Percentiles rank a stretch among this genome's conserved stretches.
Evolutionary conservation across 2,113 vertebrate genomes (phyloP).

Genomic region (Phyllostomus hastatus): DNA sequence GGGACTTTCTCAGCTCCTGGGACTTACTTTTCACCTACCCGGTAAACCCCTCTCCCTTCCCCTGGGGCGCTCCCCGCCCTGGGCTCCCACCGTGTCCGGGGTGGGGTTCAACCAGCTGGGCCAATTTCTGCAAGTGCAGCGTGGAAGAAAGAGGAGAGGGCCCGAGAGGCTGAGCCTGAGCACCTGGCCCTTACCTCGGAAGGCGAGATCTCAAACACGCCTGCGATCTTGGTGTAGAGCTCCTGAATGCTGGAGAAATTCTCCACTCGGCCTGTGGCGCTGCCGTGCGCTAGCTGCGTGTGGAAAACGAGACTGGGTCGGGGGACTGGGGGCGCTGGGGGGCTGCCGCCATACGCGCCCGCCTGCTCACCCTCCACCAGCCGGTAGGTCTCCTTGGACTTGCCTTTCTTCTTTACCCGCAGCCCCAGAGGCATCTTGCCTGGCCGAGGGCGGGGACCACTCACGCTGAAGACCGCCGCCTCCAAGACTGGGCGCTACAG

Average conservation of each 20-base stretch:
- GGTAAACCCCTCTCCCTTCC: accelerated
- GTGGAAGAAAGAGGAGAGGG: background rate
- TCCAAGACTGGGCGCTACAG: background rate
- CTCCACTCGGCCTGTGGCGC: slow-evolving; percentile 90
- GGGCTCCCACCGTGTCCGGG: background rate
- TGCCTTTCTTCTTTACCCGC: slow-evolving; percentile 84
- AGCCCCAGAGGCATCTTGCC: slow-evolving; percentile 90
- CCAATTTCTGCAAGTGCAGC: background rate
- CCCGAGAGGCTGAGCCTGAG: background rate
- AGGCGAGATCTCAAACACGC: slow-evolving; percentile 84
- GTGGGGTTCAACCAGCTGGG: accelerated
- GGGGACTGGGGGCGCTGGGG: slow-evolving; percentile 74
- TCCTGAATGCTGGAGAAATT: slow-evolving; percentile 90
- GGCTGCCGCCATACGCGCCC: slow-evolving; percentile 71
- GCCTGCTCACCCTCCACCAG: slow-evolving; percentile 86
- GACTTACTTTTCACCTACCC: background rate
- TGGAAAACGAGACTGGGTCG: slow-evolving; percentile 88
- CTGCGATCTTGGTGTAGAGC: slow-evolving; percentile 89
- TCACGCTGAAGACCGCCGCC: background rate
- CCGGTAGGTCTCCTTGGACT: slow-evolving; percentile 81
- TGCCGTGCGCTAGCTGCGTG: slow-evolving; percentile 94
- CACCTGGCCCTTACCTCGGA: slow-evolving; percentile 83
- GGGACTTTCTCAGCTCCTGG: background rate
- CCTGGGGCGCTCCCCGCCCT: accelerated
- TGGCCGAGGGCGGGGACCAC: background rate